These are phyloP conservation scores for Phrynocephalus guinanensis DNA, from an alignment of 2,797 vertebrate species.

Conservation along the genomic window DNA sequence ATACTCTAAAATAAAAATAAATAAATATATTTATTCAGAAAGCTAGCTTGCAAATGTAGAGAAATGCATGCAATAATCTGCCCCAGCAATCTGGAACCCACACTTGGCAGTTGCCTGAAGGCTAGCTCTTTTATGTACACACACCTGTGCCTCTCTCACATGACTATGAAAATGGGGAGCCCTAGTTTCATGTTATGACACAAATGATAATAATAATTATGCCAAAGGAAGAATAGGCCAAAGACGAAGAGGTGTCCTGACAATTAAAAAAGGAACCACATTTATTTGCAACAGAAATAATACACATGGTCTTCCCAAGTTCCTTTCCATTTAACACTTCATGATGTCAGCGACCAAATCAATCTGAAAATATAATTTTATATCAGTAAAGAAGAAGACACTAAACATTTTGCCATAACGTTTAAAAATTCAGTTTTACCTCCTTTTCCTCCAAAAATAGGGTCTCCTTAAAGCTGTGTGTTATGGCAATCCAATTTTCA, in stretches of 20 bases:
- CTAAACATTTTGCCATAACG: no score
- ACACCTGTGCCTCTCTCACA: not conserved
- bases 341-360: not conserved
- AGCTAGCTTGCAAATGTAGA: not conserved
- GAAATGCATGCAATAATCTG: not conserved
- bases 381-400: no score
- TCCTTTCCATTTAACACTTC: conserved; percentile 51
- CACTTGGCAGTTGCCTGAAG: not conserved
- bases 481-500: no score
- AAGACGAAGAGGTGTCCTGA: not conserved
- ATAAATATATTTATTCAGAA: rapidly evolving
- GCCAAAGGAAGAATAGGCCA: not conserved
- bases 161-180: not conserved
- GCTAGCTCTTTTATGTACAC: not conserved
- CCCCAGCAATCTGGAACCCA: not conserved
- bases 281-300: conserved; percentile 38
- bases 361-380: not conserved
- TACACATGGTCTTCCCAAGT: conserved; percentile 36
- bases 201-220: not conserved
- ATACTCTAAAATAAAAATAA: no score
- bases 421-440: no score
- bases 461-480: no score
- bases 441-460: no score
- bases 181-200: not conserved
- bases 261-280: not conserved